These are phyloP conservation scores for Diadema setosum DNA, from an alignment of 35 echinoderm and acorn worm species.

Conservation along the genomic window DNA sequence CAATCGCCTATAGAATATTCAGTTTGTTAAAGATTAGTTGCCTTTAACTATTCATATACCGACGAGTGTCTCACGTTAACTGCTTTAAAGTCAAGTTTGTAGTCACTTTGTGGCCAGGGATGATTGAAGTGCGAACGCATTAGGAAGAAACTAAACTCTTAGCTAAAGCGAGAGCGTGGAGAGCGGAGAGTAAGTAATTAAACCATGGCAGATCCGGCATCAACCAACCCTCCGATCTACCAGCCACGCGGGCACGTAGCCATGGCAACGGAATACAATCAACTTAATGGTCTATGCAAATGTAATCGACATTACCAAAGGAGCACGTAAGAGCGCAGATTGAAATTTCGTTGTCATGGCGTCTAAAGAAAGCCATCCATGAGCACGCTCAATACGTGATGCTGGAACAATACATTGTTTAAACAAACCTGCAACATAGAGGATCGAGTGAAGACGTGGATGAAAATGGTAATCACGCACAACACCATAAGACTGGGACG, in stretches of 20 bases:
- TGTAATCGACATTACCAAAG: slow-evolving; percentile 24
- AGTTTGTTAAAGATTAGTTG: slow-evolving; percentile 25
- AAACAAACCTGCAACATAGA: slow-evolving; percentile 2
- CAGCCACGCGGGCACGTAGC: not conserved
- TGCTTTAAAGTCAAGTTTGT: too few species aligned
- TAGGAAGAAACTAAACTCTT: too few species aligned
- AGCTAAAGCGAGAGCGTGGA: too few species aligned
- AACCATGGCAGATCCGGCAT: not conserved
- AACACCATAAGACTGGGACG: too few species aligned
- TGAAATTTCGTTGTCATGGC: not conserved
- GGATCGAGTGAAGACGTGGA: too few species aligned
- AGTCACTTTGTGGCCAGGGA: too few species aligned
- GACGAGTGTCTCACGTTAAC: slow-evolving; percentile 14
- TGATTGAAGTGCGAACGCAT: too few species aligned
- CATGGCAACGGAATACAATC: not conserved
- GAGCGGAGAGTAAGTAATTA: not conserved
- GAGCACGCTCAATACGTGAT: not conserved
- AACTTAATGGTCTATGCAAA: slow-evolving; percentile 19
- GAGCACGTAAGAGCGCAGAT: not conserved
- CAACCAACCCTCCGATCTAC: not conserved
- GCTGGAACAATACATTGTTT: not conserved
- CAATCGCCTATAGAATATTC: not conserved
- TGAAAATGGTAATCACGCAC: too few species aligned
- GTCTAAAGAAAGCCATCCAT: not conserved
- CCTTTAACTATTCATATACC: not conserved